Base-by-base conservation (phyloP, 1,140 invertebrate genomes). In the Drosophila auraria region DNA sequence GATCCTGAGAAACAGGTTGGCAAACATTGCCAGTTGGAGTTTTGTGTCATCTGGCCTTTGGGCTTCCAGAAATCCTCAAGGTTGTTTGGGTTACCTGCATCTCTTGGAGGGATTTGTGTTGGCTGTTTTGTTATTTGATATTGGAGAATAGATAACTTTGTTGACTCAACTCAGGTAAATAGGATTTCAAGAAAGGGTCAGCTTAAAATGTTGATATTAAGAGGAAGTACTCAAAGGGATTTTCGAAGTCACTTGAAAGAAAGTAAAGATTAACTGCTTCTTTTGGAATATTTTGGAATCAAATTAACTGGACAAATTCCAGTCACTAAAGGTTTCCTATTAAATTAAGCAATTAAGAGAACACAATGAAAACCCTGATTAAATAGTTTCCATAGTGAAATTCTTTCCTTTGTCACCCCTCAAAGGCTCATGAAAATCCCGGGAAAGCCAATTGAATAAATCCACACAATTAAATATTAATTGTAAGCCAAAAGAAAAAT, bases 71-170 rank as follows among this genome's bases (percentile, higher is more conserved):
- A 44, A 25, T 45, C 23, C 53, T 78, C 75, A 78, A 78, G 75
- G 75, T 71, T 60, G 61, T 71, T 69, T 5, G n/a, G 12, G 8
- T 36, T 11, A 3, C 33, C 8, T 36, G 27, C 62, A 66, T 36
- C 27, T 51, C 15, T 53, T 3, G 15, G 6, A 33, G 8, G 40
- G 27, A 4, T 36, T 54, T 40, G 20, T 60, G n/a, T 49, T 9
- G 5, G 27, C 30, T 77, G 53, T 45, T 70, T 51, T 78, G 74
- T 45, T 50, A 78, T 78, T 56, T 45, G 57, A 78, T 78, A 78
- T 38, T 38, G 47, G 25, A 2, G 20, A 6, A 6, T 45, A 15
- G 20, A 11, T 3, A 25, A 11, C 15, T 23, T 33, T 8, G 5
- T 44, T 20, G 2, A 30, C n/a, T 44, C 15, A 47, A 47, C 44